Conservation (phyloP, 2,797 vertebrate species). For the Graptemys geographica region DNA sequence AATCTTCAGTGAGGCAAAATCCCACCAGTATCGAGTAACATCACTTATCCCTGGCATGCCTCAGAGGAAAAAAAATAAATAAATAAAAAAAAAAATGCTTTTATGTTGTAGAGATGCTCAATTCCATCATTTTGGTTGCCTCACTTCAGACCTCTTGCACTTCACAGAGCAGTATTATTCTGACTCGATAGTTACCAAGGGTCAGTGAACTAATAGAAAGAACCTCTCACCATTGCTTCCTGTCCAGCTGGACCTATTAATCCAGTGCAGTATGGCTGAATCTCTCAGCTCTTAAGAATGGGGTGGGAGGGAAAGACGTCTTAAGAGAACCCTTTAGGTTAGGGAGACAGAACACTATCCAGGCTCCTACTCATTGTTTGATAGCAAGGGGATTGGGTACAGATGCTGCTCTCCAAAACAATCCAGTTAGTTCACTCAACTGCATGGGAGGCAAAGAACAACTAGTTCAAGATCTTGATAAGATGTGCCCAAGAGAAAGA, state of each 20-base stretch:
- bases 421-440: neutral
- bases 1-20: constrained; percentile 18
- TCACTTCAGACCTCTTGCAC: neutral
- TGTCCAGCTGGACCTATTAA: neutral
- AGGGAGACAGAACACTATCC: neutral
- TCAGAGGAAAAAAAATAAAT: neutral
- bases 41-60: constrained; percentile 39
- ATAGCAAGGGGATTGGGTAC: neutral
- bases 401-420: neutral
- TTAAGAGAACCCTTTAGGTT: neutral
- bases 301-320: neutral
- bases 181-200: neutral
- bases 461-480: neutral
- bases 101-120: constrained; percentile 21
- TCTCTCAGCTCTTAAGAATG: neutral
- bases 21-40: constrained; percentile 19
- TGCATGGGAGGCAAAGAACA: neutral
- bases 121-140: neutral
- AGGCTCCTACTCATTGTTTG: neutral
- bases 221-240: neutral
- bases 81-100: constrained; percentile 8
- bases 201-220: neutral
- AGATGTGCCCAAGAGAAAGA: neutral
- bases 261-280: neutral
- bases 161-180: neutral